Evolutionary conservation across 1,140 invertebrate genomes (phyloP), one percentile per base, ranked within the genome.

Genomic region (Diuraphis noxia): DNA sequence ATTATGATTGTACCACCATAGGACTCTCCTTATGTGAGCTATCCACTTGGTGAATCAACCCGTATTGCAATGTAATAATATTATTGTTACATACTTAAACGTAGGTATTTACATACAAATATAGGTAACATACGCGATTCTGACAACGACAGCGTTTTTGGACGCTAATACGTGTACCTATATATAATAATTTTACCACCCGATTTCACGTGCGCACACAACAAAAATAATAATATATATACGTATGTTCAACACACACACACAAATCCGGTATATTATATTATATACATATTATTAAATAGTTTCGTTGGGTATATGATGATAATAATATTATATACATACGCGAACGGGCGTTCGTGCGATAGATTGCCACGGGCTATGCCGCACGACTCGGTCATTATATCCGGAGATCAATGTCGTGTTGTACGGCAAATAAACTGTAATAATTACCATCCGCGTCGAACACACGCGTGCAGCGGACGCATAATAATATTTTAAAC

Each of bases 361-460:
- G 34, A 92, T 86, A n/a, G 56, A 72, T 30, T 6, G 81, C 79
- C 36, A n/a, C 4, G 17, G 87, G 87, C 85, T 21, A 72, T 25
- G 56, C 56, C 56, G 10, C 87, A 88, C 87, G 52, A 88, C 52
- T 88, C 23, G 56, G 38, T 72, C 34, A 88, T 88, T 88, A 88
- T 40, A 88, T 2, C 36, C 34, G n/a, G 56, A 72, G 56, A 72
- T 72, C 56, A n/a, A 72, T 72, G 56, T 72, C 56, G 56, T 72
- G 56, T 72, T 72, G 13, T 72, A 79, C 30, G 34, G 41, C 41
- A 49, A 46, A 43, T 49, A 86, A 86, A 86, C 43, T 46, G n/a
- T 86, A 86, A 86, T 86, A 46, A 86, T 86, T 86, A 86, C 9
- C 43, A 52, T 43, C 43, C 85, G 10, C 82, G 23, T 34, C 72